Conservation (phyloP, 2,113 vertebrate genomes). For the Brachyhypopomus gauderio region DNA sequence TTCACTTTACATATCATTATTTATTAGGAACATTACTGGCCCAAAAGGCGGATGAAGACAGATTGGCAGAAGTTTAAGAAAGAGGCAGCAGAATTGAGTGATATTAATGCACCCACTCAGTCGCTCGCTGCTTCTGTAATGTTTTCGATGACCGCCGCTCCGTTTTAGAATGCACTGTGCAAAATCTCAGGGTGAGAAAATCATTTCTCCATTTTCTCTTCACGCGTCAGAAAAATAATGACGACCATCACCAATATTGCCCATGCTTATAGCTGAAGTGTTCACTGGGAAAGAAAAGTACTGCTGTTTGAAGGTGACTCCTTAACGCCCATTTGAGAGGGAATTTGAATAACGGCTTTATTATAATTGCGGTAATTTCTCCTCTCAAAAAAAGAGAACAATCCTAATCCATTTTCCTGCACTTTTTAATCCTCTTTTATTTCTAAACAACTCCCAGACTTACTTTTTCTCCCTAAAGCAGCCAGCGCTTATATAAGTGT, state of each 20-base stretch:
- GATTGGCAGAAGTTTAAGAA: slow-evolving; percentile 10
- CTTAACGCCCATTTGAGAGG: neutral
- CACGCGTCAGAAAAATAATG: slow-evolving; percentile 36
- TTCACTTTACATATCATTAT: slow-evolving; percentile 39
- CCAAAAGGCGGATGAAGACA: slow-evolving; percentile 13
- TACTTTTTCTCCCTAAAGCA: slow-evolving; percentile 33
- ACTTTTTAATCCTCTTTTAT: slow-evolving; percentile 42
- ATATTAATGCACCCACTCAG: slow-evolving; percentile 1
- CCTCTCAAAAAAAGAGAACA: slow-evolving; percentile 36
- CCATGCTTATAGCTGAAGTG: slow-evolving; percentile 7
- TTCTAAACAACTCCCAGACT: slow-evolving; percentile 31
- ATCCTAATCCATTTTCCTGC: slow-evolving; percentile 16
- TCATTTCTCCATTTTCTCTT: slow-evolving; percentile 36
- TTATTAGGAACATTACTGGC: slow-evolving; percentile 22
- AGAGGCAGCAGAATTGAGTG: slow-evolving; percentile 27
- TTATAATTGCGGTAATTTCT: slow-evolving; percentile 44
- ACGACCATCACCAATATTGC: slow-evolving; percentile 25
- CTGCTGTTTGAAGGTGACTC: slow-evolving; percentile 47
- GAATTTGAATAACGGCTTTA: slow-evolving; percentile 43
- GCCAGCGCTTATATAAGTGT: slow-evolving; percentile 38
- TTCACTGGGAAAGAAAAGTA: slow-evolving; percentile 18
- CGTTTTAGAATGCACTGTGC: neutral
- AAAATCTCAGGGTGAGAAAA: slow-evolving; percentile 11
- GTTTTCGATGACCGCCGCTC: neutral
- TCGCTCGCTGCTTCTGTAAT: slow-evolving; percentile 14